Evolutionary conservation across 30 jellyfish, hydroid and myxozoan genomes (phyloP), one percentile per base, ranked within the genome.

Genomic region (Haliclystus octoradiatus): DNA sequence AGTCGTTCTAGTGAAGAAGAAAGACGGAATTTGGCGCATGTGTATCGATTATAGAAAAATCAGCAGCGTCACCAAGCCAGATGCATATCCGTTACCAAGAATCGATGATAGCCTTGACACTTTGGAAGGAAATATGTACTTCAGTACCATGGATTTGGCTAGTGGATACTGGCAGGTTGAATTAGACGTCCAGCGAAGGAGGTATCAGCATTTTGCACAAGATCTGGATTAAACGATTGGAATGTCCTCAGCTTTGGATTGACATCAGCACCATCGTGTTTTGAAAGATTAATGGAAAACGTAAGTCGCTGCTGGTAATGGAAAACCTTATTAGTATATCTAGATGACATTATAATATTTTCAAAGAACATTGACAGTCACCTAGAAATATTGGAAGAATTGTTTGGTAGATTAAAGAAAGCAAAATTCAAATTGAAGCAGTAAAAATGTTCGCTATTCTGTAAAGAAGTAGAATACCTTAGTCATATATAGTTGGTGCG

Each of bases 161-260:
- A 12, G 66, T 40, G 83, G 92, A 30, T 78, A 15, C 61, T 78
- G 83, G 92, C 92, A 78, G 61, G 52, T 78, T 32, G 83, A 77
- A 33, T 9, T 68, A 52, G 28, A 49, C 26, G 70, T 5, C 34
- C 26, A 26, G 82, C 49, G 34, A 30, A 24, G 49, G 81, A 67
- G 24, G 68, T 66, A 70, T 66, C 81, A 19, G 87, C 80, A 46
- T 75, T 74, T 75, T 47, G 75, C 47, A 50, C 82, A 14, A 66
- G 24, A 14, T 49, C 29, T 25, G 71, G 85, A 26, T 62, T 77
- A 1, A 69, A 69, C 66, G 78, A 78, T 35, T 57, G 47, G 40
- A 51, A 51, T 1, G 69, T 64, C 26, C 52, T 77, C 76, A 75
- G 81, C 13, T 66, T 77, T 33, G 90, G 81, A 3, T 63, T 77